Base-by-base conservation (phyloP, 2,888 invertebrate species). In the Andrena minutula region DNA sequence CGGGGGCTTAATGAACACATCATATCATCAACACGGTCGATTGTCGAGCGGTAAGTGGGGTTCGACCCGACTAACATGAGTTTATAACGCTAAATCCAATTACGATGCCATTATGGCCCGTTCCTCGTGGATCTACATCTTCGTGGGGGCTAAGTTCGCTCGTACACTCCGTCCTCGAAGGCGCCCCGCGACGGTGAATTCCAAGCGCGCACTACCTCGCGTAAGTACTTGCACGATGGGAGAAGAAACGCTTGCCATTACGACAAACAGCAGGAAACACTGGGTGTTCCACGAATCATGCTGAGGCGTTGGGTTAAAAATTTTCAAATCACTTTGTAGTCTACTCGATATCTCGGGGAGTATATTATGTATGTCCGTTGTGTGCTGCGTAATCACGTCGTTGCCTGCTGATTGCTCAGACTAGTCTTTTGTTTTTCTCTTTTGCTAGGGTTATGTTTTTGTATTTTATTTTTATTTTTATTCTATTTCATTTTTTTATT, bases 1-100 rank as follows among this genome's bases (percentile, higher is more conserved):
- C 47, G 58, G 49, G 20, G 20, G 64, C 28, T 69, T 53, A 79
- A 79, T 60, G 64, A 71, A 71, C 53, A 20, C 65, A 71, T 71
- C 58, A 51, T 70, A 78, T 49, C 65, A 66, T 73, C 58, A 69
- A 32, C 56, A 53, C 16, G 41, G 64, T 51, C 20, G 41, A 63
- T 79, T 61, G 60, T 72, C 66, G 58, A 58, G 20, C 35, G 16
- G 64, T 47, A 30, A 79, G 79, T 64, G 47, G 28, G 23, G 47
- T 49, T 51, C 53, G 41, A 28, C 3, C 63, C 26, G n/a, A 28
- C 35, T 70, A 68, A 64, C 41, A 32, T 20, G 26, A 69, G 65
- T 74, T 81, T 74, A 74, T 81, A 74, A 69, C 63, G 58, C 49
- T 65, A 69, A 80, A 81, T 80, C 81, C 74, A 81, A 81, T 81